Conservation (phyloP, 2,113 vertebrate species). For the Sinocyclocheilus rhinocerous region DNA sequence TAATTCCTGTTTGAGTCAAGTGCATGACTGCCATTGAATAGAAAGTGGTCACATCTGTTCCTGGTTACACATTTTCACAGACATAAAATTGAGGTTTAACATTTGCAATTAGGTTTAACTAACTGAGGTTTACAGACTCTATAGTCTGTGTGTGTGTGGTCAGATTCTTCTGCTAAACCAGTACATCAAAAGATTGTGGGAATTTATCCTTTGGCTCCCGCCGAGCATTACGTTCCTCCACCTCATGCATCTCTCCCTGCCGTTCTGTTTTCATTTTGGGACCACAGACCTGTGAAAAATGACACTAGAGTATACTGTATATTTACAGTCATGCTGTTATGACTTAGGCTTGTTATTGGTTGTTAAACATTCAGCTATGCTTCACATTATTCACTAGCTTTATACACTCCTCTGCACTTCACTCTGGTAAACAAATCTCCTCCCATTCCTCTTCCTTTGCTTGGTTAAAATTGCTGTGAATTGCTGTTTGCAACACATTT, state of each 20-base stretch:
- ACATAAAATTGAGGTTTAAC: background rate
- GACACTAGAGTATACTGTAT: background rate
- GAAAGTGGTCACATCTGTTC: background rate
- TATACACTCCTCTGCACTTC: background rate
- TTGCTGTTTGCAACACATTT: background rate
- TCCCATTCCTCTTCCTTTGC: background rate
- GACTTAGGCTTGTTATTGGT: background rate
- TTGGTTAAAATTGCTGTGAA: background rate
- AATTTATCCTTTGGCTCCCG: background rate
- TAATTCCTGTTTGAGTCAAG: background rate
- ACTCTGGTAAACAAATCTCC: background rate
- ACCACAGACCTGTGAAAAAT: background rate
- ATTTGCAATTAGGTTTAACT: background rate
- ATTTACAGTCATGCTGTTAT: slow-evolving; percentile 29
- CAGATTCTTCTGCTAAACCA: slow-evolving; percentile 16
- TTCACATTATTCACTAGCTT: background rate
- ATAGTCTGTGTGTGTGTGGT: background rate
- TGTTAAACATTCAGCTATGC: background rate
- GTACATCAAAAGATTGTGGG: slow-evolving; percentile 19
- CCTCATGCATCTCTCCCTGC: slow-evolving; percentile 9
- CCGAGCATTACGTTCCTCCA: background rate
- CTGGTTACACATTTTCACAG: background rate
- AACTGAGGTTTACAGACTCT: background rate
- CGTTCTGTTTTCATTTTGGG: slow-evolving; percentile 23
- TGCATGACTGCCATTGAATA: background rate